Percentiles rank a stretch among this genome's conserved stretches.
phyloP scores from a whole-genome alignment of 2,113 vertebrate species.

The Platysternon megacephalum region DNA sequence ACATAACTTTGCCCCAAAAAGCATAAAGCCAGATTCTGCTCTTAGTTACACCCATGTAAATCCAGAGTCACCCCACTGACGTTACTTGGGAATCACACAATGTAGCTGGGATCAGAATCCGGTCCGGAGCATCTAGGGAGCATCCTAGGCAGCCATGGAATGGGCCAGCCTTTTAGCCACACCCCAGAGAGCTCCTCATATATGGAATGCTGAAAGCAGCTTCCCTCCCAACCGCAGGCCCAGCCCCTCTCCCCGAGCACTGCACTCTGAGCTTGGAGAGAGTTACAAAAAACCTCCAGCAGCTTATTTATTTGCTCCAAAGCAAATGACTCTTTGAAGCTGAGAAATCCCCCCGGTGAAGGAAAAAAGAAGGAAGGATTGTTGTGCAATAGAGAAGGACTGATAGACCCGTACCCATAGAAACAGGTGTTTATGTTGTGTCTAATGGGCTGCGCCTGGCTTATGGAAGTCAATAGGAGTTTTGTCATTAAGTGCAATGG shows the following conservation, averaged over 20 bases:
- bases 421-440: neutral
- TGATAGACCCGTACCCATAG: neutral
- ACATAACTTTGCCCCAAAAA: neutral
- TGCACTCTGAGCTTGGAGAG: neutral
- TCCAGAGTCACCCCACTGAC: neutral
- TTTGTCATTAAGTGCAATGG: neutral
- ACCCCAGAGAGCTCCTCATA: constrained; percentile 16
- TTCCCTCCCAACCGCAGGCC: constrained; percentile 4
- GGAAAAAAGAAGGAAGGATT: neutral
- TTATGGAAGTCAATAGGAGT: fast-evolving
- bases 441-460: fast-evolving
- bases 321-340: neutral
- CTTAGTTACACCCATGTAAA: neutral
- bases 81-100: neutral
- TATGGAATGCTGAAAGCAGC: constrained; percentile 53
- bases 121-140: neutral
- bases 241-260: neutral
- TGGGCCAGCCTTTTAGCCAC: constrained; percentile 30
- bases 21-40: fast-evolving
- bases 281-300: no score
- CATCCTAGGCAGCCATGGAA: constrained; percentile 13
- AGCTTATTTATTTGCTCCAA: neutral
- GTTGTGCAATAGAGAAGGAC: neutral
- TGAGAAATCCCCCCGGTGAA: neutral
- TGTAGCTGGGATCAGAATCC: neutral